These are phyloP conservation scores for Oscheius sp. DNA, from an alignment of 2,888 invertebrate species.

Conservation along the genomic window DNA sequence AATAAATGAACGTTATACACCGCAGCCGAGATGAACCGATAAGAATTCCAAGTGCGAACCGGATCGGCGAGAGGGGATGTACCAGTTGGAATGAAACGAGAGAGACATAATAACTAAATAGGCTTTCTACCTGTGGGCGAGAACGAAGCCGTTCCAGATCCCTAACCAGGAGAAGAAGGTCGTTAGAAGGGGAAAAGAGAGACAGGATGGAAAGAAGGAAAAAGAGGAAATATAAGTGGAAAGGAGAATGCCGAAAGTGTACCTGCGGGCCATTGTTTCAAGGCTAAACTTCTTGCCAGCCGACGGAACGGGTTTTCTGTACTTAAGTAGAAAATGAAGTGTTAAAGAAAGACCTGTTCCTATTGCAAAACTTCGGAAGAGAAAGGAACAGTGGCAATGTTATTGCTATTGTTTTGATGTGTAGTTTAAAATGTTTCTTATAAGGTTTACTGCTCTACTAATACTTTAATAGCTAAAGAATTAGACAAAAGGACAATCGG, in stretches of 20 bases:
- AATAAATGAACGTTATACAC: slow-evolving; percentile 25
- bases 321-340: not conserved
- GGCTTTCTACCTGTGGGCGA: no score
- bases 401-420: no score
- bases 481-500: not conserved
- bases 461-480: no score
- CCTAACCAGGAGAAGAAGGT: not conserved
- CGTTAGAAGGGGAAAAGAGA: not conserved
- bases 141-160: not conserved
- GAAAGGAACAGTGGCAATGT: no score
- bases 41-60: slow-evolving; percentile 36
- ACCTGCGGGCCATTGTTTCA: slow-evolving; percentile 24
- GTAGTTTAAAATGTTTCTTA: no score
- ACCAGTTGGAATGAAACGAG: slow-evolving; percentile 26
- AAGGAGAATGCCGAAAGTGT: not conserved
- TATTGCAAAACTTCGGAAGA: no score
- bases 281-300: slow-evolving; percentile 21
- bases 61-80: slow-evolving; percentile 14
- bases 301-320: slow-evolving; percentile 16
- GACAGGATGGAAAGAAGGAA: not conserved
- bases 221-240: not conserved
- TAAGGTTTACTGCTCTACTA: no score
- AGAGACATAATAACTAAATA: not conserved
- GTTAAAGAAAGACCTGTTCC: no score
- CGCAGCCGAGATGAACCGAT: slow-evolving; percentile 33